These are phyloP conservation scores for Istiophorus platypterus DNA, from an alignment of 2,113 vertebrate species.

Conservation along the genomic window DNA sequence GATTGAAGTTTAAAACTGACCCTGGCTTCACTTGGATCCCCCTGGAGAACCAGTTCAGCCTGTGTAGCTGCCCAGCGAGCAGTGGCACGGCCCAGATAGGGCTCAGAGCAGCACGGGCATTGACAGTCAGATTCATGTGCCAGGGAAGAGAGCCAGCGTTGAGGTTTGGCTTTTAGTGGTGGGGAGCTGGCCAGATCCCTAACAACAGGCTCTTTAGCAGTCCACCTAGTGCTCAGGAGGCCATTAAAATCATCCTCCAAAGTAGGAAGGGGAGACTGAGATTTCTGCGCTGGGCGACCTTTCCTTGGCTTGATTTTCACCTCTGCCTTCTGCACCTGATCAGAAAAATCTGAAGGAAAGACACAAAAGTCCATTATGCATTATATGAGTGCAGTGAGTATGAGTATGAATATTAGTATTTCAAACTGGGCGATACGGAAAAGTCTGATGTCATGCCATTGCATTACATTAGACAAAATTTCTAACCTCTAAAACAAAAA, in stretches of 20 bases:
- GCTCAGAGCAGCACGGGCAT: conserved; percentile 88
- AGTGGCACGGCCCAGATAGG: conserved; percentile 81
- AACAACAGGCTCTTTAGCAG: conserved; percentile 71
- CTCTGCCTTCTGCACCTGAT: conserved; percentile 53
- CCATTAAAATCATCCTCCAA: conserved; percentile 63
- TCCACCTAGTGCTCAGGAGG: conserved; percentile 82
- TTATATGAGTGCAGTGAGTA: too few relatives aligned
- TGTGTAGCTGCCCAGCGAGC: conserved; percentile 87
- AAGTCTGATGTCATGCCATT: neutral
- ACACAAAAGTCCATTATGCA: neutral
- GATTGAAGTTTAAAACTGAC: conserved; percentile 75
- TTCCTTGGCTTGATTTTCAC: conserved; percentile 86
- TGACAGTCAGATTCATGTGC: conserved; percentile 79
- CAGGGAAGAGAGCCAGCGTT: conserved; percentile 81
- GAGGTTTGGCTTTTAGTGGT: conserved; percentile 72
- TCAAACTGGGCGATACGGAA: neutral
- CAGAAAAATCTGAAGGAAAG: conserved; percentile 57
- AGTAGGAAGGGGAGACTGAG: conserved; percentile 41
- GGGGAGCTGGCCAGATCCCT: conserved; percentile 80
- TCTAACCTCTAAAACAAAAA: neutral
- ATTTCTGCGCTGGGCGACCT: conserved; percentile 63
- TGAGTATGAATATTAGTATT: too few relatives aligned
- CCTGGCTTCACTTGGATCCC: conserved; percentile 58
- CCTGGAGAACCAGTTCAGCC: conserved; percentile 70
- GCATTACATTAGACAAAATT: neutral